phyloP scores from a whole-genome alignment of 2,888 invertebrate species.

The Pterostichus niger region DNA sequence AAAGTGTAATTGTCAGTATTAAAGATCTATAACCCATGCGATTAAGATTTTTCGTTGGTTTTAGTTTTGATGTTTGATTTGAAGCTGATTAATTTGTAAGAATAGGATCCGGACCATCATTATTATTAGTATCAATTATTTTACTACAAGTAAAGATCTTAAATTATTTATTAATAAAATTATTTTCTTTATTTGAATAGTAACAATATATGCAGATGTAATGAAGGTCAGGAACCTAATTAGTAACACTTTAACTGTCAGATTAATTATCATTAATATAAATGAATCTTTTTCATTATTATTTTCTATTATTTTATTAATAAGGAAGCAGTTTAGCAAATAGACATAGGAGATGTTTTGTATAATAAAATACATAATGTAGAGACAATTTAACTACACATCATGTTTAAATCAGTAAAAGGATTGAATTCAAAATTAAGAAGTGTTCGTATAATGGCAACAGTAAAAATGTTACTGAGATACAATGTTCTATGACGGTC shows the following conservation, averaged over 20 bases:
- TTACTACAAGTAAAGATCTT: too few relatives aligned
- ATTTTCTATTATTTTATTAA: constrained; percentile 1
- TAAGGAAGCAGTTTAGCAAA: not conserved
- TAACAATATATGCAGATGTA: not conserved
- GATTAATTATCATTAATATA: not conserved
- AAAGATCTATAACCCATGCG: constrained; percentile 49
- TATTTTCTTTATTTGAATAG: not conserved
- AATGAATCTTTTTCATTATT: not conserved
- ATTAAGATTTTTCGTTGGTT: constrained; percentile 14
- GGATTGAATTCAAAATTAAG: not conserved
- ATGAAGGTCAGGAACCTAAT: constrained; percentile 39
- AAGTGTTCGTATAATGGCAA: not conserved
- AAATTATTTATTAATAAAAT: not conserved
- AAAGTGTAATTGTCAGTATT: constrained; percentile 15
- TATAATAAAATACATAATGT: too few relatives aligned
- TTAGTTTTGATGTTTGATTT: constrained; percentile 50
- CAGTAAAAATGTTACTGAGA: constrained; percentile 36
- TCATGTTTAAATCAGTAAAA: too few relatives aligned
- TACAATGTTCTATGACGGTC: constrained; percentile 40
- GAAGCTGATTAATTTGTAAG: constrained; percentile 19
- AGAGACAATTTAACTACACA: too few relatives aligned
- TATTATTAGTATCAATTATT: not conserved
- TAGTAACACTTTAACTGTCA: constrained; percentile 37
- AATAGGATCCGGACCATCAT: constrained; percentile 44
- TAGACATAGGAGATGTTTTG: not conserved